phyloP scores from a whole-genome alignment of 2,888 invertebrate genomes.

The Euplagia quadripunctaria region DNA sequence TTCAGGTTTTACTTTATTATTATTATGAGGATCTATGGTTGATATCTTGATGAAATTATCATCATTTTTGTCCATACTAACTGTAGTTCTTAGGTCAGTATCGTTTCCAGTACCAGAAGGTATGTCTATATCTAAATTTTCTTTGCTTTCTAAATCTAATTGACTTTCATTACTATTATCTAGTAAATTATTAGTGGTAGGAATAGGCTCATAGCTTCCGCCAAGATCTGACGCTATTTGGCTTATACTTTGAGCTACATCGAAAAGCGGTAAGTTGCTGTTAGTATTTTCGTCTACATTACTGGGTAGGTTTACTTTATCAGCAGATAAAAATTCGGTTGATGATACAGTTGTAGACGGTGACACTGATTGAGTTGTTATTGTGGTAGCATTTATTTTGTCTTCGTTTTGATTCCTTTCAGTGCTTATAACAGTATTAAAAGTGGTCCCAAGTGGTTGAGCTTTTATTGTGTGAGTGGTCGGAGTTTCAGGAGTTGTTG shows the following conservation, averaged over 20 bases:
- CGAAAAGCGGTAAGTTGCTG: constrained; percentile 69
- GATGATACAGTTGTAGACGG: constrained; percentile 76
- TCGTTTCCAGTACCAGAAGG: constrained; percentile 62
- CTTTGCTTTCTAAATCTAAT: constrained; percentile 78
- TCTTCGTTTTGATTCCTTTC: constrained; percentile 59
- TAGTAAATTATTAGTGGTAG: constrained; percentile 71
- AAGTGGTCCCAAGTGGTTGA: constrained; percentile 36
- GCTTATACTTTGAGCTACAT: constrained; percentile 83
- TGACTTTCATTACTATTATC: constrained; percentile 67
- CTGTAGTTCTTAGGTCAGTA: constrained; percentile 46
- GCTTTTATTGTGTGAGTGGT: constrained; percentile 32
- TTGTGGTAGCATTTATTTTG: constrained; percentile 72
- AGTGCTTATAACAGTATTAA: constrained; percentile 49
- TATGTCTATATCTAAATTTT: constrained; percentile 78
- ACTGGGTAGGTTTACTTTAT: constrained; percentile 46
- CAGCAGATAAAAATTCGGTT: constrained; percentile 66
- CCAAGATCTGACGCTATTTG: constrained; percentile 84
- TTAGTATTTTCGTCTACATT: constrained; percentile 32
- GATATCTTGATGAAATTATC: constrained; percentile 79
- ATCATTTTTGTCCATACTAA: constrained; percentile 45
- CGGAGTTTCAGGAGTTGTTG: constrained; percentile 33
- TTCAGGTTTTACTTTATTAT: constrained; percentile 36
- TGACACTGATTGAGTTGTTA: constrained; percentile 81
- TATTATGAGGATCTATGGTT: constrained; percentile 73
- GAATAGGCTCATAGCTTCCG: constrained; percentile 70